A percentile compares a stretch with the other conserved stretches of the same genome.
phyloP scores from a whole-genome alignment of 2,113 vertebrate species.

The Toxostoma redivivum region DNA sequence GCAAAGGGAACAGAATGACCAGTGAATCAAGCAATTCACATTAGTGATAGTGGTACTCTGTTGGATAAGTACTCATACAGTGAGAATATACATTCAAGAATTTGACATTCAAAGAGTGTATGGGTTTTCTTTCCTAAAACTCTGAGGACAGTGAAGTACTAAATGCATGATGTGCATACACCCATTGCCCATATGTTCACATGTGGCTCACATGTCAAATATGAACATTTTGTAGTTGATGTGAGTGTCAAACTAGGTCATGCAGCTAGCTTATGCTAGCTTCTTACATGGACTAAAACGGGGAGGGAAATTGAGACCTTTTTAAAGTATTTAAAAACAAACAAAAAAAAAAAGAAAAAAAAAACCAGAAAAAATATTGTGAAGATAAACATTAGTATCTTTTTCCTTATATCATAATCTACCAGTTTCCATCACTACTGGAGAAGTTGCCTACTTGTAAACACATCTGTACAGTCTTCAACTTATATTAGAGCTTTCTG shows the following conservation, averaged over 20 bases:
- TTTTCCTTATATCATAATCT: background rate
- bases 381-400: background rate
- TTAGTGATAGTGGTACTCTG: background rate
- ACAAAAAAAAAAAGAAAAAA: too few species aligned
- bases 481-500: background rate
- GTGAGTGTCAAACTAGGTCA: background rate
- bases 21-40: background rate
- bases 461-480: background rate
- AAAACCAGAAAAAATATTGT: too few species aligned
- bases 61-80: background rate
- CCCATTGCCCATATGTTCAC: accelerated
- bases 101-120: background rate
- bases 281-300: background rate
- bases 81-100: background rate
- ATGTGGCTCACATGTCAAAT: background rate
- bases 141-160: background rate
- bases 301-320: background rate
- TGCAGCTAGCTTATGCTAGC: background rate
- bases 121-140: background rate
- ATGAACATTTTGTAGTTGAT: background rate
- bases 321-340: too few species aligned
- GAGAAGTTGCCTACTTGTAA: background rate
- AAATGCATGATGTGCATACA: background rate
- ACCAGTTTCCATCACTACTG: background rate
- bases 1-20: background rate